Evolutionary conservation across 2,113 vertebrate genomes (phyloP), one percentile per base, ranked within the genome.

Genomic region (Anolis carolinensis): DNA sequence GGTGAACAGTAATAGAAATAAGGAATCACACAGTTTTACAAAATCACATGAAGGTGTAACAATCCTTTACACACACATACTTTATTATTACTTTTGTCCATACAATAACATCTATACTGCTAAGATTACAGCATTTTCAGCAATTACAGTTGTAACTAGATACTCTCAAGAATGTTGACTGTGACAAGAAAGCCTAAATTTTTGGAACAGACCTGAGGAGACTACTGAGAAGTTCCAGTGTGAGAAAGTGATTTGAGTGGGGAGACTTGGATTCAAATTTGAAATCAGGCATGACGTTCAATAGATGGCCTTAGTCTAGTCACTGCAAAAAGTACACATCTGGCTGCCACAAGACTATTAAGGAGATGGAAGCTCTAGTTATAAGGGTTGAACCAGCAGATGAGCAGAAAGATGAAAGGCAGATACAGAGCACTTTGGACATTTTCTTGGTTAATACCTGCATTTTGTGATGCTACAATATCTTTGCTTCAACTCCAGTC

Each of bases 1-100:
- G 68, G 70, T 84, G 59, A 80, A 65, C 52, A 39, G 76, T 80
- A 88, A 74, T 79, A 65, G 55, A 88, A 80, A 65, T 32, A 79
- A 73, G 77, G 82, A 83, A 83, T 74, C 85, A 86, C 78, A 74
- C 85, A 50, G 78, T 86, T 70, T 74, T 81, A 80, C 44, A 81
- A 68, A 86, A 81, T 74, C 78, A 86, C 78, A 73, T 73, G 55
- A 74, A 81, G 36, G 70, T 50, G 44, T 74, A 80, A 50, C 71
- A 65, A 74, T 81, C 18, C 21, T 25, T 63, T 72, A 79, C 27
- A 48, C 30, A 67, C 44, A 71, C n/a, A 48, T 13, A 30, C 11
- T 16, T 50, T 65, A 84, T 74, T 52, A 67, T 80, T 70, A 80
- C 48, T 39, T 71, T 34, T 78, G 44, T 88, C 55, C 71, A 74